A percentile compares a stretch with the other conserved stretches of the same genome.
Conservation (phyloP, 2,113 vertebrate genomes). For the Candoia aspera region DNA sequence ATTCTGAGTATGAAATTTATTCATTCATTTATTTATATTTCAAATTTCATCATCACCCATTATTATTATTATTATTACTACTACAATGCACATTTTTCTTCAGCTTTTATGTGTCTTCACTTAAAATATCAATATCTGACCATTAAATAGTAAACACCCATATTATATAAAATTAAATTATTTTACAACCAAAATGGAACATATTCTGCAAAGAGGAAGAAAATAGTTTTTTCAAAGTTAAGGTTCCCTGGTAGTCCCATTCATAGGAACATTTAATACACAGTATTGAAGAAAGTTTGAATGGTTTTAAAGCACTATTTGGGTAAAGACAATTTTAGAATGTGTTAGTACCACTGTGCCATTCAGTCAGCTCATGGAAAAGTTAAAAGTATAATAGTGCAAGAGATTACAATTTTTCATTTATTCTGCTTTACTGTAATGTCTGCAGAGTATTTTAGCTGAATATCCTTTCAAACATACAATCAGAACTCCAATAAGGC, state of each 20-base stretch:
- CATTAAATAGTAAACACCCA: not conserved
- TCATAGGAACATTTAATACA: not conserved
- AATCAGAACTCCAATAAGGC: not conserved
- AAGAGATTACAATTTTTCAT: not conserved
- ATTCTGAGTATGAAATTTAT: conserved; percentile 45
- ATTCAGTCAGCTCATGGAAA: not conserved
- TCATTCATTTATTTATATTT: too few species aligned
- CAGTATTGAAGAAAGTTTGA: not conserved
- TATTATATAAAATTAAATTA: conserved; percentile 30
- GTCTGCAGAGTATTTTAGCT: not conserved
- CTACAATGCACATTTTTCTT: conserved; percentile 47
- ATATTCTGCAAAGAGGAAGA: conserved; percentile 17
- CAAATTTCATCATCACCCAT: too few species aligned
- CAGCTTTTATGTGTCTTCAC: conserved; percentile 30
- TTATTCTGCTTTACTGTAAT: not conserved
- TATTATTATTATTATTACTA: conserved; percentile 54
- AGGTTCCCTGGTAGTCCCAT: not conserved
- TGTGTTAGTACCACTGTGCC: not conserved
- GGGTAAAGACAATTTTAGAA: not conserved
- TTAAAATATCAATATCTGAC: not conserved
- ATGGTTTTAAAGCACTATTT: not conserved
- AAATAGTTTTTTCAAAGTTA: not conserved
- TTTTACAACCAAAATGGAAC: not conserved
- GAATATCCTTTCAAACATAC: not conserved
- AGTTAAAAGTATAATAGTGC: not conserved